A percentile compares a stretch with the other conserved stretches of the same genome.
Evolutionary conservation across 1,140 invertebrate species (phyloP).

Genomic region (Nebria ingens): DNA sequence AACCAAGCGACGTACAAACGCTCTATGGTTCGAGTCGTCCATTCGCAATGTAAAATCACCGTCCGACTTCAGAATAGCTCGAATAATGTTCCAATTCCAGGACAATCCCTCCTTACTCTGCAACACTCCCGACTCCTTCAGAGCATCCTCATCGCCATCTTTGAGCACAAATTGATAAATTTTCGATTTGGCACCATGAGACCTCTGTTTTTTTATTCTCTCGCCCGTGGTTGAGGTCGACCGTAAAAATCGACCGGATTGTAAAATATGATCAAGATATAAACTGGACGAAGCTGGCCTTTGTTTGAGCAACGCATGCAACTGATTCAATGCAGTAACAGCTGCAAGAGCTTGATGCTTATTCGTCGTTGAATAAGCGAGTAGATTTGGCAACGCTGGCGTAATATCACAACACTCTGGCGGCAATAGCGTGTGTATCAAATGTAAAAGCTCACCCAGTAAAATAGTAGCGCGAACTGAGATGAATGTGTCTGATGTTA

Average conservation of each 20-base stretch:
- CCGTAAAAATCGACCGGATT: conserved; percentile 23
- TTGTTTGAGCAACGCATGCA: conserved; percentile 69
- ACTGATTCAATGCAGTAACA: conserved; percentile 61
- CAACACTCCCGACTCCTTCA: conserved; percentile 66
- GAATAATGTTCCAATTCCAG: conserved; percentile 81
- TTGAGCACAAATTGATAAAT: conserved; percentile 37
- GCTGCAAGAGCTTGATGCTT: conserved; percentile 70
- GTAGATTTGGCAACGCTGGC: conserved; percentile 68
- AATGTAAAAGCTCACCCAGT: conserved; percentile 74
- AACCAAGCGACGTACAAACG: conserved; percentile 73
- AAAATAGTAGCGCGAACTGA: conserved; percentile 84
- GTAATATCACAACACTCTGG: conserved; percentile 72
- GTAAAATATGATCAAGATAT: conserved; percentile 66
- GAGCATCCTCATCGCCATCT: conserved; percentile 52
- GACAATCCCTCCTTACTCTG: conserved; percentile 55
- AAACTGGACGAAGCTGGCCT: conserved; percentile 68
- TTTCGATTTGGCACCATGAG: conserved; percentile 24
- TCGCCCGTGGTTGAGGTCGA: conserved; percentile 18
- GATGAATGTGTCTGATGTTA: conserved; percentile 76
- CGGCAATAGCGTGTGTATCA: conserved; percentile 74
- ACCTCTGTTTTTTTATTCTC: conserved; percentile 16
- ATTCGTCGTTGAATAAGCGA: conserved; percentile 65
- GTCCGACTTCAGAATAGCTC: conserved; percentile 54
- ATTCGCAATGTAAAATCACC: conserved; percentile 22
- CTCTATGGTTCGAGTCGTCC: conserved; percentile 60